phyloP scores from a whole-genome alignment of 2,113 vertebrate genomes.

The Gadus macrocephalus region DNA sequence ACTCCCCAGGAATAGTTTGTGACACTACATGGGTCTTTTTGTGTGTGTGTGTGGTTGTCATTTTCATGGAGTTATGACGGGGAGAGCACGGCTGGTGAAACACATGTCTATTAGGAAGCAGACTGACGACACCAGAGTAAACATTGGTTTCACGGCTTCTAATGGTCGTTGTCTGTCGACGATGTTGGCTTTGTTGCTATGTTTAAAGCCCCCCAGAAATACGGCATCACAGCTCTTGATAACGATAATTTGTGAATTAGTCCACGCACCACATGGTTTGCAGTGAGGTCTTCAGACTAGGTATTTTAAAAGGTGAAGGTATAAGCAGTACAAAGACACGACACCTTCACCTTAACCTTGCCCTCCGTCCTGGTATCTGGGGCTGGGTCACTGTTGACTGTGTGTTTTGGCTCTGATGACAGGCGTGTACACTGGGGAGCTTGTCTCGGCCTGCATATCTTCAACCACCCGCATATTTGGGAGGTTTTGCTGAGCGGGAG shows the following conservation, averaged over 20 bases:
- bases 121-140: slow-evolving; percentile 29
- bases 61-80: not conserved
- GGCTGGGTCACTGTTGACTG: not conserved
- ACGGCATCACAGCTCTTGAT: not conserved
- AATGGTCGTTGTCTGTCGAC: slow-evolving; percentile 42
- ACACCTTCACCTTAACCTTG: not conserved
- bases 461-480: slow-evolving; percentile 28
- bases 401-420: slow-evolving; percentile 20
- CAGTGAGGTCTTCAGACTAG: not conserved
- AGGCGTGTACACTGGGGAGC: slow-evolving; percentile 17
- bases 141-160: slow-evolving; percentile 30
- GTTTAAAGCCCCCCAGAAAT: not conserved
- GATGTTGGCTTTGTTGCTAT: not conserved
- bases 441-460: slow-evolving; percentile 41
- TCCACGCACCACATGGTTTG: not conserved
- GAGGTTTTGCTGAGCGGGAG: not conserved
- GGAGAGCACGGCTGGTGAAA: not conserved
- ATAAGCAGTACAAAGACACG: not conserved
- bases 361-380: not conserved
- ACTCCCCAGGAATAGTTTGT: too few relatives aligned
- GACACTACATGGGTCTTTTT: too few relatives aligned
- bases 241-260: slow-evolving; percentile 14
- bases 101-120: not conserved
- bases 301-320: slow-evolving; percentile 3
- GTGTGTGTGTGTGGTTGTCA: too few relatives aligned